Evolutionary conservation across 2,113 vertebrate genomes (phyloP).

Genomic region (Alexandromys fortis): DNA sequence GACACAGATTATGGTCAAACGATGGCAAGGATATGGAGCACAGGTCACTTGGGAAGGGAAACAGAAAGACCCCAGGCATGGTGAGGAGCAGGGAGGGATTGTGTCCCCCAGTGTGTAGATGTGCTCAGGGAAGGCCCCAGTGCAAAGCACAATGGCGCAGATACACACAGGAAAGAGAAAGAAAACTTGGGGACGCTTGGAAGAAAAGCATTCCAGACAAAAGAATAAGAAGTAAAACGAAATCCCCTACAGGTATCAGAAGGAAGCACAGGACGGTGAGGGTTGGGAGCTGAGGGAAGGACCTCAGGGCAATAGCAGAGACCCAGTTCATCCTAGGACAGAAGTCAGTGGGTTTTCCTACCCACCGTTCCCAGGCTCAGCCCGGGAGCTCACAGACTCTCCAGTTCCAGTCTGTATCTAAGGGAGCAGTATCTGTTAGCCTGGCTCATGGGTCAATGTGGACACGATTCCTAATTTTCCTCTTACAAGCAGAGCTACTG

Average conservation of each 20-base stretch:
- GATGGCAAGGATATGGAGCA: not conserved
- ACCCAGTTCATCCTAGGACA: not conserved
- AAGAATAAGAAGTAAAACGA: not conserved
- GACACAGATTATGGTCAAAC: not conserved
- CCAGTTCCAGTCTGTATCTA: not conserved
- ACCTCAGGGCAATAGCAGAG: not conserved
- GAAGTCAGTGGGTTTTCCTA: not conserved
- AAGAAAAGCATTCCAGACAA: not conserved
- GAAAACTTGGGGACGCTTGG: not conserved
- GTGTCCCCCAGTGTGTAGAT: not conserved
- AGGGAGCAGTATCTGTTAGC: not conserved
- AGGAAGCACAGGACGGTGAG: not conserved
- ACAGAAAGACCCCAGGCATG: not conserved
- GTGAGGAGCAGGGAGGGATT: not conserved
- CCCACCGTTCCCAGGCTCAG: not conserved
- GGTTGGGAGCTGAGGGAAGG: not conserved
- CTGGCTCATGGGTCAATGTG: not conserved
- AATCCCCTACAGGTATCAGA: not conserved
- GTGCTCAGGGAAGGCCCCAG: not conserved
- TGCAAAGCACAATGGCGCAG: not conserved
- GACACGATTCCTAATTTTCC: constrained; percentile 28
- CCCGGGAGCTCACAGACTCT: not conserved
- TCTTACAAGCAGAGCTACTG: not conserved
- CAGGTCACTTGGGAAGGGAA: not conserved
- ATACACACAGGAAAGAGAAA: not conserved